Conservation (phyloP, 2,888 invertebrate species). For the Sturmia bella region DNA sequence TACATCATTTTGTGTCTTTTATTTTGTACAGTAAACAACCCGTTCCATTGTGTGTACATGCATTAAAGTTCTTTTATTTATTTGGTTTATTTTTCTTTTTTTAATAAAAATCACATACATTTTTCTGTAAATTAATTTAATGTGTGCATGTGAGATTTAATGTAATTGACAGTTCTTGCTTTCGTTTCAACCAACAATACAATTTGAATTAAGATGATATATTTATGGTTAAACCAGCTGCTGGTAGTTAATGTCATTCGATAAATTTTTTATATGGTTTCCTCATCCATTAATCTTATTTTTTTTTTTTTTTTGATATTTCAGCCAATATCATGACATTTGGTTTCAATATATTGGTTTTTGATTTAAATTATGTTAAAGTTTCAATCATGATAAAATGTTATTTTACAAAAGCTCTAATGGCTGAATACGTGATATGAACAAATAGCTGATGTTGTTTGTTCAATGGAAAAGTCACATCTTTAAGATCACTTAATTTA, state of each 20-base stretch:
- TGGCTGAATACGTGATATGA: too few species aligned
- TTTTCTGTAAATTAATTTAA: conserved; percentile 44
- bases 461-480: too few species aligned
- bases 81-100: conserved; percentile 4
- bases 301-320: not conserved
- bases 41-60: not conserved
- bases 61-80: not conserved
- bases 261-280: conserved; percentile 3
- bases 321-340: conserved; percentile 30
- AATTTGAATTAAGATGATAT: conserved; percentile 5
- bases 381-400: too few species aligned
- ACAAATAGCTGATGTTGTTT: too few species aligned
- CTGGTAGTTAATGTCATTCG: conserved; percentile 7
- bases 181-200: conserved; percentile 18
- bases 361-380: too few species aligned
- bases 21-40: conserved; percentile 21
- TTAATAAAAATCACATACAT: conserved; percentile 18
- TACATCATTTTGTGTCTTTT: not conserved
- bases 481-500: too few species aligned
- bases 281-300: conserved; percentile 7
- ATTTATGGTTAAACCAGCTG: conserved; percentile 11
- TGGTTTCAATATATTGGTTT: not conserved
- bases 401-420: too few species aligned
- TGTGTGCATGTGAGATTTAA: conserved; percentile 43
- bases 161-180: conserved; percentile 51